Evolutionary conservation across 1,140 invertebrate genomes (phyloP).

Genomic region (Oscheius sp.): DNA sequence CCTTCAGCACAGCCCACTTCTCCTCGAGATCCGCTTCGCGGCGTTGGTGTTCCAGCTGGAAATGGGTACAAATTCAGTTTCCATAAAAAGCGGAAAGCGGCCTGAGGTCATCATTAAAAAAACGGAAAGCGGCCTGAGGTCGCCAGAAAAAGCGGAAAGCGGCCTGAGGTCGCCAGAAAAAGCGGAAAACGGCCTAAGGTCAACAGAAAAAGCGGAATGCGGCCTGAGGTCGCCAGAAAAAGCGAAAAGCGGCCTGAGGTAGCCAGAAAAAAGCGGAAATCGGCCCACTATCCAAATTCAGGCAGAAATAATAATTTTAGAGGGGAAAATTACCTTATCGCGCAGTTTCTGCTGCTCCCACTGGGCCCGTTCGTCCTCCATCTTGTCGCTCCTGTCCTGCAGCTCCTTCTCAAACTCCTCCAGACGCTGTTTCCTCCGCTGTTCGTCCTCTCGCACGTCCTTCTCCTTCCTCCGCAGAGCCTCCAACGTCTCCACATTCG

Average conservation of each 20-base stretch:
- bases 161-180: too few relatives aligned
- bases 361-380: neutral
- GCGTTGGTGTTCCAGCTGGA: neutral
- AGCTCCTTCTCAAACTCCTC: neutral
- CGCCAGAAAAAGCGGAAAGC: too few relatives aligned
- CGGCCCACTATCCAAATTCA: too few relatives aligned
- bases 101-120: too few relatives aligned
- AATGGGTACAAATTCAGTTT: too few relatives aligned
- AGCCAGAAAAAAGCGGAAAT: too few relatives aligned
- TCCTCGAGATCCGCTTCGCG: neutral
- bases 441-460: conserved; percentile 12
- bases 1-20: neutral
- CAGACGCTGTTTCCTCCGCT: neutral
- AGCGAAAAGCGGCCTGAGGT: too few relatives aligned
- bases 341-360: neutral
- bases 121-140: too few relatives aligned
- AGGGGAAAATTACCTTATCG: neutral
- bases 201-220: too few relatives aligned
- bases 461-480: conserved; percentile 18
- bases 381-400: neutral
- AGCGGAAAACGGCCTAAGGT: too few relatives aligned
- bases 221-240: too few relatives aligned
- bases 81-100: too few relatives aligned
- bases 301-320: neutral
- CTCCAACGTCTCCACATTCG: conserved; percentile 17